Conservation (phyloP, 2,113 vertebrate genomes). For the Caretta caretta region DNA sequence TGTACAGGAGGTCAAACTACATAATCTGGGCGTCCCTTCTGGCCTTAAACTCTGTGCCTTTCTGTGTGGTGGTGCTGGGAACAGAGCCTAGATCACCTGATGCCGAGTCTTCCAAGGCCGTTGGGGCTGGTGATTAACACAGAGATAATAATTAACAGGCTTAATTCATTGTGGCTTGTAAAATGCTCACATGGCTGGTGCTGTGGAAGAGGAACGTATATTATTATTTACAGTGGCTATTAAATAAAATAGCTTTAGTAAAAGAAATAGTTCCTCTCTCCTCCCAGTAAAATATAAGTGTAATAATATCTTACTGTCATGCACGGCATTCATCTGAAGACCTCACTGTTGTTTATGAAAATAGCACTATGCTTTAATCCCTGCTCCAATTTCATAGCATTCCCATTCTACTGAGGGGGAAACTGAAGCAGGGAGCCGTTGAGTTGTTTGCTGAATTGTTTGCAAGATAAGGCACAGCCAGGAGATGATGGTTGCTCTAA, state of each 20-base stretch:
- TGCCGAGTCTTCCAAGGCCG: background rate
- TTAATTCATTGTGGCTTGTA: background rate
- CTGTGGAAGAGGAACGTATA: background rate
- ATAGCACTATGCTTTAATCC: background rate
- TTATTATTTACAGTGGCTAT: conserved; percentile 35
- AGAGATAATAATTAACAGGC: background rate
- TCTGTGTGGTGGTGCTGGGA: background rate
- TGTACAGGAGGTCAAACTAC: too few species aligned
- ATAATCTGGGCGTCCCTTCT: too few species aligned
- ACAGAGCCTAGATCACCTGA: background rate
- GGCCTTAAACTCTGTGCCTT: too few species aligned
- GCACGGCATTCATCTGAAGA: background rate
- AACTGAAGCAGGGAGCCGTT: background rate
- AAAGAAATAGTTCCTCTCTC: background rate
- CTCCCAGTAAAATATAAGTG: background rate
- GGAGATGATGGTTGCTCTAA: background rate
- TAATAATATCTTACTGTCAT: background rate
- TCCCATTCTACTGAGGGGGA: fast-evolving
- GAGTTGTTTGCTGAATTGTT: background rate
- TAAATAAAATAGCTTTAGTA: conserved; percentile 35
- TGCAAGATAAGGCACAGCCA: background rate
- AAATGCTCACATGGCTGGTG: background rate
- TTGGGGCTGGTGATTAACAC: background rate
- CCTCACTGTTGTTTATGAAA: background rate
- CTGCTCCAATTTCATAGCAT: background rate